Conservation (phyloP, 2,113 vertebrate species). For the Enhydra lutris region DNA sequence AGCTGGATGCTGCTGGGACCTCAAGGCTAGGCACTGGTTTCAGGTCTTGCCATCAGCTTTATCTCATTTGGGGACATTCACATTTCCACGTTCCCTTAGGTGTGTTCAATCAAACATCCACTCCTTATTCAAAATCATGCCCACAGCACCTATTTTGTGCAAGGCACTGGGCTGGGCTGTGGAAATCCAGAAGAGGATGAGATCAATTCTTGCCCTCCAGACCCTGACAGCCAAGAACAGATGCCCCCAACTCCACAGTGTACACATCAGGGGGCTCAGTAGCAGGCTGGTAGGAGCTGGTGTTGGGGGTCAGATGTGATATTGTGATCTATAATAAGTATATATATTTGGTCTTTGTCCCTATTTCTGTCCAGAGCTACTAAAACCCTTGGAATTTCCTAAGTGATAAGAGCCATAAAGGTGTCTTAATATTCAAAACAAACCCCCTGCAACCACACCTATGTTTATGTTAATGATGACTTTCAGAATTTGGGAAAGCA, state of each 20-base stretch:
- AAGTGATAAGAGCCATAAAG: not conserved
- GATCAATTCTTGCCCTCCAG: not conserved
- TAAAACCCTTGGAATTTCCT: not conserved
- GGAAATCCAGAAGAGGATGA: not conserved
- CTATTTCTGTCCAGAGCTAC: not conserved
- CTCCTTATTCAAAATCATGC: not conserved
- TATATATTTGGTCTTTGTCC: not conserved
- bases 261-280: rapidly evolving
- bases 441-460: not conserved
- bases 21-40: not conserved
- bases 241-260: rapidly evolving
- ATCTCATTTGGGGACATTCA: not conserved
- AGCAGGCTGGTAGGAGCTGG: not conserved
- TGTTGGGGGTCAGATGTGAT: too few relatives aligned
- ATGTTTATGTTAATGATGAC: not conserved
- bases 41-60: not conserved
- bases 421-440: not conserved
- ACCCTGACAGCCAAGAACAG: not conserved
- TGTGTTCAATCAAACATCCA: not conserved
- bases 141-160: too few relatives aligned
- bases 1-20: not conserved
- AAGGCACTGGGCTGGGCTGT: not conserved
- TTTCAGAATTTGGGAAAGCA: not conserved
- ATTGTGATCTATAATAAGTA: not conserved
- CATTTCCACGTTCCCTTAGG: not conserved